Evolutionary conservation across 2,888 invertebrate species (phyloP), one percentile per base, ranked within the genome.

Genomic region (Tipula confusa): DNA sequence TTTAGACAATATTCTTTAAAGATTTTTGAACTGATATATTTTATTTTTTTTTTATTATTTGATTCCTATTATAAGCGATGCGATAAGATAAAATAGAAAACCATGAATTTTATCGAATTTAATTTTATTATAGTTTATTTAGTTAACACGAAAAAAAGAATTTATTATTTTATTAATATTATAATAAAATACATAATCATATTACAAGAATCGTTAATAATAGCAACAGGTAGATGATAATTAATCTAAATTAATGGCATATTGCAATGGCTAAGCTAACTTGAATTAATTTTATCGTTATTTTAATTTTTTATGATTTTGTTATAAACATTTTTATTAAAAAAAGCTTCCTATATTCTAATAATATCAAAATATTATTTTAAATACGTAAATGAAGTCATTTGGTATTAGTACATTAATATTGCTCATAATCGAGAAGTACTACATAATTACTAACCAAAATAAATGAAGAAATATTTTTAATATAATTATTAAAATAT

Each of bases 401-500:
- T 64, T 43, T 18, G 2, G 7, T 64, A 64, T 64, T 64, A 64
- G 64, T 64, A 64, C 24, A 24, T 24, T 64, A 18, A 18, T 64
- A 64, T 64, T 64, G 64, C 64, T 64, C 64, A 64, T 64, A 24
- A n/a, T n/a, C n/a, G n/a, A n/a, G n/a, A 64, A 64, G 24, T 64
- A 64, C 64, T 64, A 43, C 4, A n/a, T 43, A 64, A 64, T 64
- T 64, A 64, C 64, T 64, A 64, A 64, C 18, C 24, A 64, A 64
- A 64, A 24, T 64, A 64, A 64, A 64, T 64, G 64, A 64, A 64
- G 38, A 24, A 18, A 64, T 64, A 64, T 64, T 64, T 64, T 64
- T 64, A 64, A 64, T 64, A 64, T 64, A 9, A 64, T 38, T 64
- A 64, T 64, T 64, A 64, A 64, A 64, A 64, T 64, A 64, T 64